Conservation (phyloP, 2,113 vertebrate genomes). For the Lagopus leucura region DNA sequence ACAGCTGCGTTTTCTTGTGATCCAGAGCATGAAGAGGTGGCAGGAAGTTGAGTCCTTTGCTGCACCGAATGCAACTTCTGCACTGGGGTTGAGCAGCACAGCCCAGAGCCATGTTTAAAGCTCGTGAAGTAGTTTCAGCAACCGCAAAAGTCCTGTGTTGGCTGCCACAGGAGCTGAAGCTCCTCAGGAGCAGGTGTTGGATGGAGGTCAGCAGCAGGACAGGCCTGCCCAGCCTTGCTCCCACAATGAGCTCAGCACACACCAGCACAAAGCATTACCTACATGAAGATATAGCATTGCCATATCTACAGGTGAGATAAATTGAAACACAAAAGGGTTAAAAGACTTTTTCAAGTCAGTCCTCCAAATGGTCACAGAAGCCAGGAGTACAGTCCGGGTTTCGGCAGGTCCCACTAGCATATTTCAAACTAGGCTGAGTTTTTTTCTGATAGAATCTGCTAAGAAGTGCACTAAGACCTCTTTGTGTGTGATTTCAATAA, state of each 20-base stretch:
- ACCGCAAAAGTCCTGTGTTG: not conserved
- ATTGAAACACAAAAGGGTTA: not conserved
- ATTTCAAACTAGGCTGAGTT: not conserved
- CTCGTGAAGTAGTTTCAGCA: not conserved
- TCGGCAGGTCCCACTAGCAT: not conserved
- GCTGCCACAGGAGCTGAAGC: not conserved
- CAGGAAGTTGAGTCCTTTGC: not conserved
- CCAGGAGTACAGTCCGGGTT: not conserved
- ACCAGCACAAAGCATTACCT: not conserved
- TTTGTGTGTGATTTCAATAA: constrained; percentile 4
- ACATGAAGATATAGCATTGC: no score
- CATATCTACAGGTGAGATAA: not conserved
- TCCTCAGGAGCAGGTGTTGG: not conserved
- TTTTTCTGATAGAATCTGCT: not conserved
- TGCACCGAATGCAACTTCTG: not conserved
- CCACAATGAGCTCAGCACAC: not conserved
- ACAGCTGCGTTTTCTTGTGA: not conserved
- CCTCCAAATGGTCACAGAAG: not conserved
- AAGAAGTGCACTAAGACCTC: not conserved
- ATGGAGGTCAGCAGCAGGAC: not conserved
- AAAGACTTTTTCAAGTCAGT: not conserved
- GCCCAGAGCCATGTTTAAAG: not conserved
- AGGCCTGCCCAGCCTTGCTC: not conserved
- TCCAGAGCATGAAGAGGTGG: not conserved
- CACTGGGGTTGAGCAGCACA: not conserved